These are phyloP conservation scores for Diabrotica virgifera DNA, from an alignment of 1,140 invertebrate species.

Conservation along the genomic window DNA sequence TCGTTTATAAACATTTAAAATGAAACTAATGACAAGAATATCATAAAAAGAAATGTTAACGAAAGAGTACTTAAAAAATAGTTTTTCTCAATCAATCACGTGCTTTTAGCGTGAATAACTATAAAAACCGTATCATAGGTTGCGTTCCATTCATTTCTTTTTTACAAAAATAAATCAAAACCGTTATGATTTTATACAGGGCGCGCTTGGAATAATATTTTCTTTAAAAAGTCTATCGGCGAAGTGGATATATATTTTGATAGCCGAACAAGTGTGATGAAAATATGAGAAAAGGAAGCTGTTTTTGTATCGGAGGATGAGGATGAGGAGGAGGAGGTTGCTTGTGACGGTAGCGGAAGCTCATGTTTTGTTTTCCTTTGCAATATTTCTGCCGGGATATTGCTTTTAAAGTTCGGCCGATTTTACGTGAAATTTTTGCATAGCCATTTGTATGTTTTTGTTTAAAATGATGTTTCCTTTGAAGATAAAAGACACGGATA, in stretches of 20 bases:
- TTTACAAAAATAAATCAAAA: conserved; percentile 30
- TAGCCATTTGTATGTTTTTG: too few relatives aligned
- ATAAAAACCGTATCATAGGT: conserved; percentile 24
- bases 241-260: conserved; percentile 35
- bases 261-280: conserved; percentile 28
- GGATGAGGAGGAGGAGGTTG: background rate
- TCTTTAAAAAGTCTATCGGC: conserved; percentile 33
- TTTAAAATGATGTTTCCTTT: too few relatives aligned
- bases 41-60: too few relatives aligned
- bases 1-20: too few relatives aligned
- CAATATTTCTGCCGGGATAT: conserved; percentile 9
- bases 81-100: too few relatives aligned
- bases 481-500: too few relatives aligned
- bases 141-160: conserved; percentile 15
- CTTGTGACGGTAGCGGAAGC: conserved; percentile 20
- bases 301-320: conserved; percentile 17
- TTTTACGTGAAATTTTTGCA: too few relatives aligned
- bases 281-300: conserved; percentile 20
- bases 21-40: too few relatives aligned
- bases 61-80: too few relatives aligned
- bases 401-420: too few relatives aligned
- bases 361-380: conserved; percentile 18
- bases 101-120: too few relatives aligned
- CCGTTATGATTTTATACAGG: conserved; percentile 29
- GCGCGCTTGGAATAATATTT: conserved; percentile 37